phyloP scores from a whole-genome alignment of 2,888 invertebrate species.

The Lysandra coridon region DNA sequence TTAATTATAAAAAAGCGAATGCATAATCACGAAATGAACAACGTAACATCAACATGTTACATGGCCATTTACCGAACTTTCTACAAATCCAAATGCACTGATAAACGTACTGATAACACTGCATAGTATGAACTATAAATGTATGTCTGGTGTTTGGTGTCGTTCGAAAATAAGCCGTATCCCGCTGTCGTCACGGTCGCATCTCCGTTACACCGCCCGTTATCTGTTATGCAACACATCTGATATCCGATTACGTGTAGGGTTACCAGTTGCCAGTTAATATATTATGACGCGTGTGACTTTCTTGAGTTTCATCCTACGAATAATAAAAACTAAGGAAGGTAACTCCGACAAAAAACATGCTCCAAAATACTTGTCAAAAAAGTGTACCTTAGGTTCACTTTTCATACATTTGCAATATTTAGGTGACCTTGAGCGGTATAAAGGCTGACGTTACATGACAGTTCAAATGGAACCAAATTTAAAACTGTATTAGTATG shows the following conservation, averaged over 20 bases:
- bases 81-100: constrained; percentile 39
- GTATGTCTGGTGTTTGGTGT: constrained; percentile 5
- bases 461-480: no score
- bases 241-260: constrained; percentile 59
- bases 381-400: no score
- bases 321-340: no score
- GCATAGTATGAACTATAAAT: no score
- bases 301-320: not conserved
- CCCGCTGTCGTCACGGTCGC: constrained; percentile 47
- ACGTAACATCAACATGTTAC: not conserved
- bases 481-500: no score
- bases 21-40: not conserved
- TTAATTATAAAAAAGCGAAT: not conserved
- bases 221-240: constrained; percentile 64
- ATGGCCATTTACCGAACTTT: not conserved
- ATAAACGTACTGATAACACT: constrained; percentile 44
- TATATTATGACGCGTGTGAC: not conserved
- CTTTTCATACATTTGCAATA: no score
- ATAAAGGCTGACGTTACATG: no score
- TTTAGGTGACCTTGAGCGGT: no score
- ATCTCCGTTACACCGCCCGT: constrained; percentile 50
- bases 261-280: not conserved
- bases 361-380: no score
- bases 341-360: no score
- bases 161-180: constrained; percentile 48